Conservation (phyloP, 2,888 invertebrate genomes). For the Zygaena filipendulae region DNA sequence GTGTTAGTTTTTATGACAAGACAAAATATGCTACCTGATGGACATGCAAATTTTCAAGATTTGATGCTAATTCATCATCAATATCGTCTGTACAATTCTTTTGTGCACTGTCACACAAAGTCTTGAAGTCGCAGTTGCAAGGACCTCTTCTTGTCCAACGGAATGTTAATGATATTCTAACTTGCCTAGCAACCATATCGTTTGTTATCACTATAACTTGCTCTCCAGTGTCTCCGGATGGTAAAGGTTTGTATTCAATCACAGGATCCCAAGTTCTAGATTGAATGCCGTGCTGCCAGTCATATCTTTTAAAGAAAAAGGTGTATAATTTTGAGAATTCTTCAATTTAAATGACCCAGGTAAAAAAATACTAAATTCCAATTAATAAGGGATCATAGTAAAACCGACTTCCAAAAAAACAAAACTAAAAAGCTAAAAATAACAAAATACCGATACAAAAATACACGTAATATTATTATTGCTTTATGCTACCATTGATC, state of each 20-base stretch:
- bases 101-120: constrained; percentile 73
- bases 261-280: constrained; percentile 81
- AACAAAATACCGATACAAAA: too few species aligned
- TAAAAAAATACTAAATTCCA: too few species aligned
- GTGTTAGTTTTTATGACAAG: too few species aligned
- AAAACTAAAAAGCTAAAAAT: too few species aligned
- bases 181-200: constrained; percentile 28
- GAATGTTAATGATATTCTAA: constrained; percentile 88
- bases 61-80: constrained; percentile 64
- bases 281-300: constrained; percentile 90
- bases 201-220: constrained; percentile 30
- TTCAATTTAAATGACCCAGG: too few species aligned
- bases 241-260: constrained; percentile 47
- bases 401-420: too few species aligned
- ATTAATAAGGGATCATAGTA: too few species aligned
- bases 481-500: too few species aligned
- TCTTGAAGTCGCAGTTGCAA: constrained; percentile 73
- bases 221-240: constrained; percentile 13
- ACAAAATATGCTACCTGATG: too few species aligned
- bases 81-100: constrained; percentile 21
- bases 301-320: too few species aligned
- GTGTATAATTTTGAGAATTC: too few species aligned
- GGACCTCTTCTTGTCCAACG: constrained; percentile 66
- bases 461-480: too few species aligned
- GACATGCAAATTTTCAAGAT: constrained; percentile 80